phyloP scores from a whole-genome alignment of 2,888 invertebrate genomes.

The Hyppa rectilinea region DNA sequence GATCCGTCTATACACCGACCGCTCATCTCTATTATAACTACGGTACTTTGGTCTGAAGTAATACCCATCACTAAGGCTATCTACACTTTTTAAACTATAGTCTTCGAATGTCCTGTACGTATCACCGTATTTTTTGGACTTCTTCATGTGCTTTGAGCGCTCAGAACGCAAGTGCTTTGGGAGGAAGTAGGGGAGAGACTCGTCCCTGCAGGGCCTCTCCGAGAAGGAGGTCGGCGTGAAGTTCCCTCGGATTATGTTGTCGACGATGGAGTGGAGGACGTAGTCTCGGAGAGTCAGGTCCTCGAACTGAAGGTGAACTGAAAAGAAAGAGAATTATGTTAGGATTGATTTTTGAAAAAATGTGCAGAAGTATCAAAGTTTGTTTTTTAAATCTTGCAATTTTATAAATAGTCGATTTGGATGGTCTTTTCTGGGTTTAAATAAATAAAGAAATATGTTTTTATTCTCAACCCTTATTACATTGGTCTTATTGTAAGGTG shows the following conservation, averaged over 20 bases:
- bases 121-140: conserved; percentile 67
- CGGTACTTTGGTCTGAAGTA: conserved; percentile 83
- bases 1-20: conserved; percentile 75
- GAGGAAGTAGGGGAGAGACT: conserved; percentile 81
- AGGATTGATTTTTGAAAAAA: background rate
- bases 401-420: background rate
- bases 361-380: background rate
- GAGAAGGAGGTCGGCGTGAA: conserved; percentile 84
- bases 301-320: conserved; percentile 85
- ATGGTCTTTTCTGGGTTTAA: background rate
- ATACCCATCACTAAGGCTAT: conserved; percentile 66
- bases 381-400: background rate
- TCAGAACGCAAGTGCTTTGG: conserved; percentile 78
- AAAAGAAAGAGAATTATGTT: conserved; percentile 67
- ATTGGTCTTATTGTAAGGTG: no score
- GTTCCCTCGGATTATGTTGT: conserved; percentile 83
- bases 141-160: conserved; percentile 77
- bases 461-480: no score
- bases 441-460: no score
- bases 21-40: conserved; percentile 74
- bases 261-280: conserved; percentile 83
- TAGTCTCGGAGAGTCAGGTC: conserved; percentile 81
- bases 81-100: conserved; percentile 73
- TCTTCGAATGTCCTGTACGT: conserved; percentile 65
- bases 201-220: conserved; percentile 82